Base-by-base conservation (phyloP, 1,140 invertebrate genomes). In the Drosophila orosa region DNA sequence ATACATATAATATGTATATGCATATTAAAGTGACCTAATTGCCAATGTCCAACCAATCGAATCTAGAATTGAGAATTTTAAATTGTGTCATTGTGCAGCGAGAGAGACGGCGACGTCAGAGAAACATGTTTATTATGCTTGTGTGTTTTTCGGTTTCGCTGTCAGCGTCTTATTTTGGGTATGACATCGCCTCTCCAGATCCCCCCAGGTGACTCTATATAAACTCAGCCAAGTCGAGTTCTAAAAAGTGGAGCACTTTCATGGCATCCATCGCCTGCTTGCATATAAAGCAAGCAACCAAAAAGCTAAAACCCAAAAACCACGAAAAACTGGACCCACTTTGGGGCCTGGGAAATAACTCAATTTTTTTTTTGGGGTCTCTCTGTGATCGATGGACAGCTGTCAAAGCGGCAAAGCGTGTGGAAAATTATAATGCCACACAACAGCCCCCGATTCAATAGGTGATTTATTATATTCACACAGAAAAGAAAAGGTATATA, bases 11-110 rank as follows among this genome's bases (percentile, higher is more conserved):
- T n/a, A 45, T 10, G 22, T 52, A 35, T 54, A 29, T 71, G 84
- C 80, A 90, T 83, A 84, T 84, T 63, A 69, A 80, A 86, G 83
- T 80, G 86, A 86, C 76, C 82, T 73, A 90, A 90, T 85, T 90
- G 85, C 85, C 52, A 52, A 35, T 35, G 74, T 44, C 33, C 66
- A 42, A 15, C 48, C 67, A 78, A 80, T 79, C 67, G 52, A 60
- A 47, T 74, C 37, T n/a, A 13, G 59, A 63, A 67, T 80, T 48
- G 55, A 55, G 55, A 59, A 59, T 66, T 77, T 44, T 37, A 56
- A 79, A 90, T 90, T 78, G 78, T 90, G 80, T 89, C 84, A 83
- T 80, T 66, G 50, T 39, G 29, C 47, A 52, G 58, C 27, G 69
- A 31, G 55, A 24, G 69, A 31, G 55, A 24, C 50, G 24, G 39